Evolutionary conservation across 2,113 vertebrate species (phyloP), one percentile per base, ranked within the genome.

Genomic region (Phylloscopus trochiloides): DNA sequence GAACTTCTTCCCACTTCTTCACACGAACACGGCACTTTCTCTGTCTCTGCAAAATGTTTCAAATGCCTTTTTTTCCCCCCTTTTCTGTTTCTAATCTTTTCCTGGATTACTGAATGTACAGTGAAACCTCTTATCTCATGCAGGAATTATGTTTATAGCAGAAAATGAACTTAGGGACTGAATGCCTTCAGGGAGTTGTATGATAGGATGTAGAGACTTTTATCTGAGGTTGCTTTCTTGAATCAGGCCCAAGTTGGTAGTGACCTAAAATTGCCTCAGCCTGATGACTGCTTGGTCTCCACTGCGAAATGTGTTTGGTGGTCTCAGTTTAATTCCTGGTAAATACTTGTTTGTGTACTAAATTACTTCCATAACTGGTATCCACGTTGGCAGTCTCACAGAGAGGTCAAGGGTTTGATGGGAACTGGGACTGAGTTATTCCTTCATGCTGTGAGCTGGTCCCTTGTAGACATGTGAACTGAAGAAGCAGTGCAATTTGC

Each of bases 281-380:
- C 55, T 96, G 75, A 93, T 86, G 90, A 70, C 75, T 95, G 50
- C 76, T 90, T 81, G 90, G 78, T 93, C 93, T 93, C 78, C 45
- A 22, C 83, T 95, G 76, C 72, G 70, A 95, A 93, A 96, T 94
- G 43, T 55, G 61, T 91, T 94, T 95, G 94, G 94, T 96, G 92
- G 90, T 92, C 92, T 96, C 86, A 65, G 75, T 40, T 83, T 95
- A 93, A 94, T 96, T 96, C 93, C 79, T 96, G 87, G 75, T 96
- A 93, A 93, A 95, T 94, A 83, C 86, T 96, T 96, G 65, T 86
- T 96, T 93, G 86, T 0, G 4, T 36, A 90, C 72, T 93, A 96
- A 96, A 96, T 93, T 94, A 36, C 75, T 95, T 96, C 94, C 93
- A 95, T 96, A 94, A 92, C 92, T 96, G 88, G 93, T 93, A 88